Conservation (phyloP, 1,140 invertebrate species). For the Danaus plexippus region DNA sequence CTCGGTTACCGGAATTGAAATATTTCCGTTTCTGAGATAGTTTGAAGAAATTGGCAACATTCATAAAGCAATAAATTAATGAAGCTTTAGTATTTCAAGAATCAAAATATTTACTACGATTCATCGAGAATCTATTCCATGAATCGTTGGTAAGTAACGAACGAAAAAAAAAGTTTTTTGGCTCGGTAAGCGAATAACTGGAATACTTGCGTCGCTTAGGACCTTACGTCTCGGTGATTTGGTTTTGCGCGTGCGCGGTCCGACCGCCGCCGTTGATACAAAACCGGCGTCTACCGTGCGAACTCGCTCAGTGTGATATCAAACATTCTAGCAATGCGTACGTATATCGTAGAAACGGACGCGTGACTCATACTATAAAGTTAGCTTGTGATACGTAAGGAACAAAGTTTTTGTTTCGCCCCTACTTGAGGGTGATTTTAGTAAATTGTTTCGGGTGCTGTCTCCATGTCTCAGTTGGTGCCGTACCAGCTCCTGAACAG, state of each 20-base stretch:
- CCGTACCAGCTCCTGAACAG: slow-evolving; percentile 58
- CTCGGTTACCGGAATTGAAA: too few species aligned
- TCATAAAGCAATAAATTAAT: too few species aligned
- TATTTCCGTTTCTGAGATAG: too few species aligned
- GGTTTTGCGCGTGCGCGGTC: slow-evolving; percentile 55
- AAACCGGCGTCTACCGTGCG: slow-evolving; percentile 55
- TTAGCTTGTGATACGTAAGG: too few species aligned
- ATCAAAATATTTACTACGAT: slow-evolving; percentile 27
- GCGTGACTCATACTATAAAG: slow-evolving; percentile 61
- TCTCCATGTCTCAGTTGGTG: slow-evolving; percentile 70
- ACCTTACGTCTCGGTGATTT: slow-evolving; percentile 30
- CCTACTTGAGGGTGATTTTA: slow-evolving; percentile 22
- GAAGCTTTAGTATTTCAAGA: slow-evolving; percentile 4
- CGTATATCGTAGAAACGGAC: slow-evolving; percentile 38
- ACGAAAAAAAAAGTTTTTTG: slow-evolving; percentile 49
- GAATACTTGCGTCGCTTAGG: slow-evolving; percentile 44
- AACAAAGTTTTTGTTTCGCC: slow-evolving; percentile 7
- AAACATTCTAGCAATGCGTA: slow-evolving; percentile 61
- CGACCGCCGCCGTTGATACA: slow-evolving; percentile 45
- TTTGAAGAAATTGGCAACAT: too few species aligned
- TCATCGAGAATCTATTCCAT: slow-evolving; percentile 54
- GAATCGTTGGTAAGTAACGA: slow-evolving; percentile 46
- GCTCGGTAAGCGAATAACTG: slow-evolving; percentile 53
- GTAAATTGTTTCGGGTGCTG: slow-evolving; percentile 44
- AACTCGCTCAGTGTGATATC: slow-evolving; percentile 67